These are phyloP conservation scores for Andrena minutula DNA, from an alignment of 2,888 invertebrate genomes.

Conservation along the genomic window DNA sequence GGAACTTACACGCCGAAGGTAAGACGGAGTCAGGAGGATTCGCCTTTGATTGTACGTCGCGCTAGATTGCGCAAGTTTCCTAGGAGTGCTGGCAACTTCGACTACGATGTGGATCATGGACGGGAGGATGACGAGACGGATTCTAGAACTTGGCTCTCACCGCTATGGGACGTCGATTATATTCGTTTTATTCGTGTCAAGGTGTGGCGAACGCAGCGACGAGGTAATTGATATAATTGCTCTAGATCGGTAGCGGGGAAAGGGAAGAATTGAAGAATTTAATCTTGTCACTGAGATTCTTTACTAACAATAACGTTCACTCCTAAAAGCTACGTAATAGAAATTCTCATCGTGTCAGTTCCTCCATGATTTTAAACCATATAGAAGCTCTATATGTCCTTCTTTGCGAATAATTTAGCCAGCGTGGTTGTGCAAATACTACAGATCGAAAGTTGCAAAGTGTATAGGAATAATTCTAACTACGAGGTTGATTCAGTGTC, in stretches of 20 bases:
- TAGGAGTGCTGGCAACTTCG: not conserved
- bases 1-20: not conserved
- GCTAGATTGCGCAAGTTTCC: not conserved
- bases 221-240: slow-evolving; percentile 23
- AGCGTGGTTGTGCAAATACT: not conserved
- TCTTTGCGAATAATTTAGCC: not conserved
- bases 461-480: slow-evolving; percentile 43
- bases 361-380: not conserved
- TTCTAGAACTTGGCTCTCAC: slow-evolving; percentile 22
- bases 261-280: not conserved
- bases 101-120: slow-evolving; percentile 58
- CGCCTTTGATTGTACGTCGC: not conserved
- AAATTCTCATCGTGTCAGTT: not conserved
- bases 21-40: not conserved
- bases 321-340: not conserved
- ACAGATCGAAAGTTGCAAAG: slow-evolving; percentile 27
- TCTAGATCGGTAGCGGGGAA: not conserved
- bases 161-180: not conserved
- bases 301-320: not conserved
- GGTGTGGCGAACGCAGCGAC: slow-evolving; percentile 45
- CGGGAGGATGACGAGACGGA: slow-evolving; percentile 41
- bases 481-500: slow-evolving; percentile 48
- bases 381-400: not conserved
- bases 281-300: not conserved
- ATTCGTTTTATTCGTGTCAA: slow-evolving; percentile 55